A percentile compares a stretch with the other conserved stretches of the same genome.
These are phyloP conservation scores for Mustela lutreola DNA, from an alignment of 2,113 vertebrate genomes.

Conservation along the genomic window DNA sequence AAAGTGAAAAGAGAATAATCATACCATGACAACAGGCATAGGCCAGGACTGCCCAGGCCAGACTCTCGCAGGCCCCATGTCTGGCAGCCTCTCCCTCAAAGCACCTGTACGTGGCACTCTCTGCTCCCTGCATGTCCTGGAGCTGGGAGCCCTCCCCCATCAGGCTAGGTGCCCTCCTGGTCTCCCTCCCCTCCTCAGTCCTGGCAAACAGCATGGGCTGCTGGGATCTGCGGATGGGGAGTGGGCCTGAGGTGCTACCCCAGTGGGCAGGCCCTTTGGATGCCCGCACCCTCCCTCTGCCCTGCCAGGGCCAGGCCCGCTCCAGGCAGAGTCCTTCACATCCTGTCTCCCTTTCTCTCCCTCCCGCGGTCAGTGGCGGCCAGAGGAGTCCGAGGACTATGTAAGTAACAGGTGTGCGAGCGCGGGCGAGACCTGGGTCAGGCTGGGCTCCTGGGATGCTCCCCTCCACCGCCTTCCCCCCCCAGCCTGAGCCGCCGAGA, in stretches of 20 bases:
- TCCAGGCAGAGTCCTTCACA: slow-evolving; percentile 69
- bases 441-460: slow-evolving; percentile 69
- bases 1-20: not conserved
- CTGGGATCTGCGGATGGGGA: not conserved
- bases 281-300: not conserved
- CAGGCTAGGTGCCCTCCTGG: not conserved
- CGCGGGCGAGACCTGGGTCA: slow-evolving; percentile 85
- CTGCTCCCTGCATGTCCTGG: not conserved
- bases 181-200: not conserved
- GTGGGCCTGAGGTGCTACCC: not conserved
- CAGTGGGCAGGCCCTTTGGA: not conserved
- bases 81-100: not conserved
- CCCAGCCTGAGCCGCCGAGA: slow-evolving; percentile 71
- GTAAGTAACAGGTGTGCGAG: slow-evolving; percentile 96
- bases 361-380: slow-evolving; percentile 94
- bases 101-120: not conserved
- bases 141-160: not conserved
- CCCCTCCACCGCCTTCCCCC: slow-evolving; percentile 57
- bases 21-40: not conserved
- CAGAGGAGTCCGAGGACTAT: slow-evolving; percentile 97
- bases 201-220: not conserved
- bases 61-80: not conserved
- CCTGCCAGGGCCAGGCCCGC: not conserved
- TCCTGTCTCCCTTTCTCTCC: slow-evolving; percentile 85
- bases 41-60: not conserved